Percentiles rank a stretch among this genome's conserved stretches.
Evolutionary conservation across 2,888 invertebrate genomes (phyloP).

Genomic region (Pristionchus exspectatus): DNA sequence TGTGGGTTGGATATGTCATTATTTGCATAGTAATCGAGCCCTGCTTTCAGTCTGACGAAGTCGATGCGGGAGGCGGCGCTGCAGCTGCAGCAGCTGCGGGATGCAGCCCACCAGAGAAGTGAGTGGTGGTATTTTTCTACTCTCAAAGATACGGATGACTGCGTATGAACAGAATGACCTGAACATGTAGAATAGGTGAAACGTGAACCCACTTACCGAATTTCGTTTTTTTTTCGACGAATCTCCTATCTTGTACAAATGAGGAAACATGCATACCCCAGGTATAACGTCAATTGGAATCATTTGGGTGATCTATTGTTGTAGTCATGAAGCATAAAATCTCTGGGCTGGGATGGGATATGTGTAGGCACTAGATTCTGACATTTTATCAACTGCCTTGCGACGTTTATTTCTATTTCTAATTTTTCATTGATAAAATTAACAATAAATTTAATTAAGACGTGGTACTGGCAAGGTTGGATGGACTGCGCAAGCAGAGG

Average conservation of each 20-base stretch:
- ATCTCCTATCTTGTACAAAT: too few species aligned
- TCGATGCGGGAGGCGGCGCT: not conserved
- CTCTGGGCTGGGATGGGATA: too few species aligned
- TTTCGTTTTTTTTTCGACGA: too few species aligned
- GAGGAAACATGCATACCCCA: too few species aligned
- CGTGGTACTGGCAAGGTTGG: slow-evolving; percentile 59
- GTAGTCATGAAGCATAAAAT: too few species aligned
- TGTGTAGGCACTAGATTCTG: too few species aligned
- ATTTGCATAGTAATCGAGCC: too few species aligned
- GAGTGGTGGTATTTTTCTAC: not conserved
- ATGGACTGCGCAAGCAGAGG: slow-evolving; percentile 61
- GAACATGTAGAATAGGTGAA: not conserved
- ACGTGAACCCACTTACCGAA: not conserved
- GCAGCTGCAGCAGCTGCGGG: slow-evolving; percentile 34
- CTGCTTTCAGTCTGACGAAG: slow-evolving; percentile 27
- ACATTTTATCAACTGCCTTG: too few species aligned
- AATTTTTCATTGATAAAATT: not conserved
- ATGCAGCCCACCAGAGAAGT: slow-evolving; percentile 45
- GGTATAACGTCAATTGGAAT: too few species aligned
- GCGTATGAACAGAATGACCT: not conserved
- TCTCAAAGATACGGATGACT: not conserved
- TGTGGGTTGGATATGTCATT: too few species aligned
- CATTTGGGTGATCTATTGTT: too few species aligned
- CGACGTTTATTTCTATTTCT: not conserved
- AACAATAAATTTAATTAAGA: slow-evolving; percentile 28